phyloP scores from a whole-genome alignment of 2,888 invertebrate species.

The Plagodis dolabraria region DNA sequence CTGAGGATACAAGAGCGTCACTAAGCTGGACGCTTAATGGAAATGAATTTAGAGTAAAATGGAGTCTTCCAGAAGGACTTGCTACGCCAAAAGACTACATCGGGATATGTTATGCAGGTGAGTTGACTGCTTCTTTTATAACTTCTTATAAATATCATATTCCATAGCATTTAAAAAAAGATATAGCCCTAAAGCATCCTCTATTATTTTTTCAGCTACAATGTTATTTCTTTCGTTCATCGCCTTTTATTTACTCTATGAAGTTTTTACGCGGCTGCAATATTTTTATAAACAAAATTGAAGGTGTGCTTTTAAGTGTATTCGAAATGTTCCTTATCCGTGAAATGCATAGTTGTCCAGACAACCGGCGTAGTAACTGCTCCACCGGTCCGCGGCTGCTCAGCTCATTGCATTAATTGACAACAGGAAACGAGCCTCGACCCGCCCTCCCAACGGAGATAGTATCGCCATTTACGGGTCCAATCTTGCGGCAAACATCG shows the following conservation, averaged over 20 bases:
- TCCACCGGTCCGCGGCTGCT: conserved; percentile 45
- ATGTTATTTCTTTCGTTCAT: no score
- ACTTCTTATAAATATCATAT: no score
- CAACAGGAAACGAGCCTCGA: conserved; percentile 57
- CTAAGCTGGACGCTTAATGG: conserved; percentile 74
- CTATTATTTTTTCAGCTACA: no score
- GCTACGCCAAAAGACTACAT: conserved; percentile 77
- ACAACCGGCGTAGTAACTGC: conserved; percentile 32
- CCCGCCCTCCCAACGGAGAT: conserved; percentile 38
- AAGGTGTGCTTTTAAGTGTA: conserved; percentile 4
- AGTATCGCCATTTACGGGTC: conserved; percentile 36
- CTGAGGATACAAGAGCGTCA: conserved; percentile 37
- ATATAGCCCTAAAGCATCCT: no score
- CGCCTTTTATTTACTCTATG: no score
- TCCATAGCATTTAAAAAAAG: no score
- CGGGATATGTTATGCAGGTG: conserved; percentile 83
- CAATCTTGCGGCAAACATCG: conserved; percentile 27
- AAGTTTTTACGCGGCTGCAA: no score
- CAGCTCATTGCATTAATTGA: conserved; percentile 66
- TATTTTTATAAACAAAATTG: conserved; percentile 6
- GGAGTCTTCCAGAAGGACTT: conserved; percentile 75
- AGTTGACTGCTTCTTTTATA: conserved; percentile 43
- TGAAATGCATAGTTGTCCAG: conserved; percentile 48
- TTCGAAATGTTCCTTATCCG: conserved; percentile 17
- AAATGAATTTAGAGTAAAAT: conserved; percentile 68